Conservation (phyloP, 1,140 invertebrate species). For the Neodiprion virginianus region DNA sequence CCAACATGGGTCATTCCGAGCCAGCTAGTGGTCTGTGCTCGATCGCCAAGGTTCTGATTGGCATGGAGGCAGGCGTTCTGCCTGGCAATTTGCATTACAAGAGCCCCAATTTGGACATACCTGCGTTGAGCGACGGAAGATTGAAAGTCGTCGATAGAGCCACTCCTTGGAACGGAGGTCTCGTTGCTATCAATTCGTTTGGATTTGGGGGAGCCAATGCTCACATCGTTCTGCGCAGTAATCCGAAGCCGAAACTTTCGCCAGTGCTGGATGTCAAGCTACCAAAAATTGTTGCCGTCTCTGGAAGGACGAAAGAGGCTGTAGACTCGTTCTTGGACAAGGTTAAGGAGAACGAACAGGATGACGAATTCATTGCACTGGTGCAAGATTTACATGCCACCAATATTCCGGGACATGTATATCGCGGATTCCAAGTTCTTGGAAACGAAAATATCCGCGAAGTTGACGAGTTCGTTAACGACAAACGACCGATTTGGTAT, state of each 20-base stretch:
- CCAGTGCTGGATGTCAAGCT: constrained; percentile 61
- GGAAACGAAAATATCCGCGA: constrained; percentile 58
- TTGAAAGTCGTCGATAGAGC: constrained; percentile 86
- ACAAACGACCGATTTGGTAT: constrained; percentile 87
- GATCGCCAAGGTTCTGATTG: constrained; percentile 88
- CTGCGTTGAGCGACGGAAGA: constrained; percentile 83
- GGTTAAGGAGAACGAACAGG: constrained; percentile 64
- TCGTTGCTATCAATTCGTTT: constrained; percentile 92
- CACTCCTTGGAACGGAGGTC: constrained; percentile 82
- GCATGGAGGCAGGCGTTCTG: constrained; percentile 87
- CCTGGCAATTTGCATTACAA: constrained; percentile 92
- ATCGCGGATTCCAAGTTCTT: constrained; percentile 80
- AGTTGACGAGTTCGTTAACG: constrained; percentile 50
- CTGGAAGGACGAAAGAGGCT: constrained; percentile 85
- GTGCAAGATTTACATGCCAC: constrained; percentile 76
- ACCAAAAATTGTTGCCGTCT: constrained; percentile 79
- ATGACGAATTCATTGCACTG: constrained; percentile 80
- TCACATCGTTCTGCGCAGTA: constrained; percentile 84
- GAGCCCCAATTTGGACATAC: constrained; percentile 87
- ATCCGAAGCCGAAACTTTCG: constrained; percentile 72
- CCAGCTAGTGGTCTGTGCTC: constrained; percentile 91
- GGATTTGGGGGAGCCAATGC: constrained; percentile 98
- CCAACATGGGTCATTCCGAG: constrained; percentile 98
- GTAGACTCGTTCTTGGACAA: constrained; percentile 74
- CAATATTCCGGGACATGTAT: constrained; percentile 74